Base-by-base conservation (phyloP, 2,888 invertebrate genomes). In the Drosophila atroscutellata region DNA sequence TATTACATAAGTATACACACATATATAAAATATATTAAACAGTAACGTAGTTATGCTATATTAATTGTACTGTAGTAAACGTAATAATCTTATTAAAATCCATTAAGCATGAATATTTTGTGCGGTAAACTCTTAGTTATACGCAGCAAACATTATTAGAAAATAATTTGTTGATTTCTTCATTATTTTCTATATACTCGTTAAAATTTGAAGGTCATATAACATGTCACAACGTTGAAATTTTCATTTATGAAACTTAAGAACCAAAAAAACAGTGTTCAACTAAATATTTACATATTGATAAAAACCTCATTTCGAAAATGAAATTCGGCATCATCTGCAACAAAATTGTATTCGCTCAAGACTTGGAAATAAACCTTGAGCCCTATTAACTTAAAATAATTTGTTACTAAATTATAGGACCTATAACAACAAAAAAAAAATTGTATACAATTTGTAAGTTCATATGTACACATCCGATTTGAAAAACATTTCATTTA, bases 11-110 rank as follows among this genome's bases (percentile, higher is more conserved):
- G 72, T 75, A 83, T 80, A 86, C 77, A 82, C 70, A 77, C 68
- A 71, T 76, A 59, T 76, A 83, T 73, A 86, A 88, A 80, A 88
- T 84, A 84, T 88, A 86, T 83, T 83, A 88, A 83, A 86, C 89
- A 77, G 70, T 86, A 80, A 86, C 82, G 50, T 74, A 72, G 61
- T 58, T 39, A 30, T 73, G 67, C 63, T 75, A 78, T 66, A 80
- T 80, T 86, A 88, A 83, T 88, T 88, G 77, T 83, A 83, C 77
- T 80, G 68, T 73, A 86, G 77, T 80, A 79, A 85, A 80, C 70
- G 52, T 88, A 71, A 70, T 74, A 66, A 66, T 75, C 59, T 63
- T 86, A 80, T 75, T 79, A 68, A 72, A 71, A 83, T 77, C 63
- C 77, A 66, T 63, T 66, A 68, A 72, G 67, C 70, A 86, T 80